Conservation (phyloP, 2,797 vertebrate species). For the Hapalemur alaotrensis region DNA sequence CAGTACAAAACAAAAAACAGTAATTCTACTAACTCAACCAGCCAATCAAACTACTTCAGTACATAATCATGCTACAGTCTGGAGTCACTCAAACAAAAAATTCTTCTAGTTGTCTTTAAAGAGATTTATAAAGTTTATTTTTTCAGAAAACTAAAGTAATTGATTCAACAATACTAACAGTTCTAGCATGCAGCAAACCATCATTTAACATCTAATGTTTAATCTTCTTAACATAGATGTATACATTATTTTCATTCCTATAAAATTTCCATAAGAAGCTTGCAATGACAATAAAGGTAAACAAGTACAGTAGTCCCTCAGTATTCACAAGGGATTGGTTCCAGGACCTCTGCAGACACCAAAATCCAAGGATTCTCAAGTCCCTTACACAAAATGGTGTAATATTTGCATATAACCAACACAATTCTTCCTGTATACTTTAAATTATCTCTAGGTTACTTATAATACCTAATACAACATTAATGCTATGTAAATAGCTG, state of each 20-base stretch:
- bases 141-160: constrained; percentile 58
- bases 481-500: neutral
- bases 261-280: constrained; percentile 64
- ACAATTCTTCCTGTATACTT: neutral
- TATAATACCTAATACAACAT: neutral
- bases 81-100: constrained; percentile 21
- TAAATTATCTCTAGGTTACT: neutral
- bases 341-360: neutral
- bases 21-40: neutral
- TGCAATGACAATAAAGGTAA: constrained; percentile 75
- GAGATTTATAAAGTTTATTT: constrained; percentile 64
- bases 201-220: constrained; percentile 59
- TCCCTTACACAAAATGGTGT: neutral
- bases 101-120: constrained; percentile 63
- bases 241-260: constrained; percentile 55
- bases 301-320: constrained; percentile 60
- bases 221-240: constrained; percentile 49
- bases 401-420: neutral
- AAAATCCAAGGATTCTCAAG: neutral
- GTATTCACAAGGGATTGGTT: neutral
- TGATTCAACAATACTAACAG: constrained; percentile 49
- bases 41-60: constrained; percentile 37
- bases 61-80: constrained; percentile 23
- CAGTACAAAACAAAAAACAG: constrained; percentile 34
- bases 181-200: constrained; percentile 63